These are phyloP conservation scores for Torymus texanus DNA, from an alignment of 2,888 invertebrate genomes.

Conservation along the genomic window DNA sequence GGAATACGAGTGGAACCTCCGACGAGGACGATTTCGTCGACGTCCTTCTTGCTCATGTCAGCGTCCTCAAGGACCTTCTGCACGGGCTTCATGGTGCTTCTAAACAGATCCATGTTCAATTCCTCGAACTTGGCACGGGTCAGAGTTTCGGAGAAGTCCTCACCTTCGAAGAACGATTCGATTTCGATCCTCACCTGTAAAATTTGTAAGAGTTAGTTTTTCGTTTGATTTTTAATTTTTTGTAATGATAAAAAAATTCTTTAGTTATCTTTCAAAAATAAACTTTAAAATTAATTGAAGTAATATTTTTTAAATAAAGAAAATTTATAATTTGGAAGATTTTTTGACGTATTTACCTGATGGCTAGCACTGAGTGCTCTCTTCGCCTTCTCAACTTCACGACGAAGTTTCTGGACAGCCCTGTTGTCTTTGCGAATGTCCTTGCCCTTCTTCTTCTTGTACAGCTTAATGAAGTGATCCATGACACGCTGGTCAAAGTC, in stretches of 20 bases:
- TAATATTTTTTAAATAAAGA: no score
- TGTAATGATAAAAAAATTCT: slow-evolving; percentile 18
- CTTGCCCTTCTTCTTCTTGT: slow-evolving; percentile 99
- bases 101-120: slow-evolving; percentile 87
- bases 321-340: slow-evolving; percentile 17
- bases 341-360: slow-evolving; percentile 76
- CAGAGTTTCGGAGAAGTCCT: slow-evolving; percentile 98
- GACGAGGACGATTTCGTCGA: slow-evolving; percentile 98
- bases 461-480: slow-evolving; percentile 99
- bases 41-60: slow-evolving; percentile 98
- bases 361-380: slow-evolving; percentile 95
- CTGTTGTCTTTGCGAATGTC: slow-evolving; percentile 96
- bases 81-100: slow-evolving; percentile 83
- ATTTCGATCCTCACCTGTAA: slow-evolving; percentile 94
- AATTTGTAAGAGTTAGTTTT: slow-evolving; percentile 5
- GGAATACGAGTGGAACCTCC: slow-evolving; percentile 99
- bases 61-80: slow-evolving; percentile 95
- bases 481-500: slow-evolving; percentile 99
- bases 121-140: slow-evolving; percentile 99
- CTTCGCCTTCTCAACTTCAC: slow-evolving; percentile 98
- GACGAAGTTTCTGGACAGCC: slow-evolving; percentile 95
- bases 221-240: slow-evolving; percentile 3
- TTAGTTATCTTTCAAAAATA: no score
- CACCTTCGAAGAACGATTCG: slow-evolving; percentile 98
- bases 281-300: no score